A percentile compares a stretch with the other conserved stretches of the same genome.
Evolutionary conservation across 2,113 vertebrate genomes (phyloP).

Genomic region (Nymphicus hollandicus): DNA sequence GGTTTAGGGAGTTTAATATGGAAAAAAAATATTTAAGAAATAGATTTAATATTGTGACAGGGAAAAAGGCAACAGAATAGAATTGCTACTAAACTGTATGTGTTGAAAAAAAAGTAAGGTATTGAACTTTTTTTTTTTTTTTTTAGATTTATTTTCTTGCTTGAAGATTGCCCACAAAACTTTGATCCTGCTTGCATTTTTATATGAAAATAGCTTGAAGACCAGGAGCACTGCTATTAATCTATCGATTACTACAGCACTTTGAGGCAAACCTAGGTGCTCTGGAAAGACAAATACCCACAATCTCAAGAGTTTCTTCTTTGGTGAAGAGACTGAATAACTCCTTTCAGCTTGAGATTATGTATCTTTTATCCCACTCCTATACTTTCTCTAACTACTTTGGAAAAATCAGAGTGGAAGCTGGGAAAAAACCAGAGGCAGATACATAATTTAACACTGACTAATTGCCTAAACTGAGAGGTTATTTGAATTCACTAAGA

Average conservation of each 20-base stretch:
- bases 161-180: not conserved
- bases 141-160: not conserved
- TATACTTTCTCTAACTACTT: not conserved
- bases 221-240: not conserved
- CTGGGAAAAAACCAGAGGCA: not conserved
- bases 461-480: not conserved
- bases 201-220: not conserved
- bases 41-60: not conserved
- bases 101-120: not conserved
- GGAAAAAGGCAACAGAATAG: not conserved
- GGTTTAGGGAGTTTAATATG: fast-evolving
- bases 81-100: not conserved
- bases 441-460: not conserved
- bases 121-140: not conserved
- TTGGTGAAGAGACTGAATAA: not conserved
- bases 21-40: not conserved
- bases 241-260: not conserved
- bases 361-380: not conserved
- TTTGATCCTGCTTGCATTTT: not conserved
- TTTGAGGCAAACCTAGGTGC: not conserved
- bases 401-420: not conserved
- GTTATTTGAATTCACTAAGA: not conserved
- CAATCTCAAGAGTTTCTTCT: not conserved
- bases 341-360: not conserved
- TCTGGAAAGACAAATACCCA: not conserved